Conservation (phyloP, 2,113 vertebrate species). For the Macaca mulatta region DNA sequence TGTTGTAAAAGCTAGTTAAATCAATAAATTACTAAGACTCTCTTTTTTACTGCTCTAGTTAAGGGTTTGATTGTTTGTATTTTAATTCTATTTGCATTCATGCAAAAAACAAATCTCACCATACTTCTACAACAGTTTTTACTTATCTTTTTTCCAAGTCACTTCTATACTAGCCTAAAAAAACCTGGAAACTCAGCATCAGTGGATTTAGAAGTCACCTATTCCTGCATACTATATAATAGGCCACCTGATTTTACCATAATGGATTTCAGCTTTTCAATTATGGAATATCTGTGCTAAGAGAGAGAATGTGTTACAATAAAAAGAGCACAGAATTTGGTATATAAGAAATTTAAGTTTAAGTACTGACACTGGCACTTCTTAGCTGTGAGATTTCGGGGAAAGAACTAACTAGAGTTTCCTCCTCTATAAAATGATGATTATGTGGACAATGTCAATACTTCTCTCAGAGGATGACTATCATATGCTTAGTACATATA, state of each 20-base stretch:
- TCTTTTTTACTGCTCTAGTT: constrained; percentile 56
- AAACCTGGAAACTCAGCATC: neutral
- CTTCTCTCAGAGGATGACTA: neutral
- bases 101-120: neutral
- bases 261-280: neutral
- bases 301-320: neutral
- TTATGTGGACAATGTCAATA: neutral
- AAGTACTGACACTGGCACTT: neutral
- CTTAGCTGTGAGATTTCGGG: neutral
- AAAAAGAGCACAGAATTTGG: neutral
- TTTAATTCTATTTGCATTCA: constrained; percentile 56
- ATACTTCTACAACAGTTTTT: neutral
- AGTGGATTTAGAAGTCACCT: neutral
- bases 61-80: constrained; percentile 56
- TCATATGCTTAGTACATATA: too few species aligned
- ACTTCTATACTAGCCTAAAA: neutral
- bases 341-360: neutral
- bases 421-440: neutral
- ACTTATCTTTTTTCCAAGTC: neutral
- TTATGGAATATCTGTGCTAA: neutral
- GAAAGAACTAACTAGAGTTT: neutral
- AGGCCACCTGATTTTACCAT: neutral
- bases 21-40: constrained; percentile 57
- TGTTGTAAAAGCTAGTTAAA: constrained; percentile 68
- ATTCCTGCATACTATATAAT: neutral